Evolutionary conservation across 1,140 invertebrate genomes (phyloP), one percentile per base, ranked within the genome.

Genomic region (Drosophila yakuba): DNA sequence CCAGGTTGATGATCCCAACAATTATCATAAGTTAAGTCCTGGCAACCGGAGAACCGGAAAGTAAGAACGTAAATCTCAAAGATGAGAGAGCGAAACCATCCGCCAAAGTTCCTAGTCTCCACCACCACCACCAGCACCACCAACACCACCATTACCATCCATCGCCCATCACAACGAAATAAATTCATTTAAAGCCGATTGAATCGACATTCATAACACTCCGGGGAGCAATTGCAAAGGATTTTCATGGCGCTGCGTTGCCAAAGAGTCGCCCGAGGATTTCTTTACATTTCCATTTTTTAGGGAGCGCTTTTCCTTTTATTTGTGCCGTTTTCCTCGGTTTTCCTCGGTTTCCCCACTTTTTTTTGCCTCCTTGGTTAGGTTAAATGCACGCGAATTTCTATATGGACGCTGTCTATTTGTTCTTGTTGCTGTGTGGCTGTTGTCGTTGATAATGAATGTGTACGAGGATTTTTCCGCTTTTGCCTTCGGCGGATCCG

Each of bases 131-230:
- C 5, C 28, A 28, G 28, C 6, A 20, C 35, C 28, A 35, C 38
- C 38, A 38, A 0, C 36, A 20, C 35, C 28, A 36, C 32, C 32
- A 32, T 8, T 10, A 17, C 41, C 41, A 47, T 23, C 71, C 61
- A 43, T 36, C 58, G 56, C 43, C 17, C 48, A 55, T 47, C 67
- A 64, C 64, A 84, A 58, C 77, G 77, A 82, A 80, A 91, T 91
- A 91, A 91, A 91, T 91, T 91, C 79, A 90, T 90, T 91, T 91
- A 85, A 83, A 80, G 82, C 90, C 82, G 90, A 91, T 91, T 91
- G 90, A 78, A 83, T 78, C 82, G 90, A 91, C 90, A 91, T 85
- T 91, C 90, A 91, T 91, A 91, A 86, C 90, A 91, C 90, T 91
- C 90, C 77, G 80, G 90, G 90, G 90, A 91, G 90, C 90, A 90